phyloP scores from a whole-genome alignment of 1,140 invertebrate genomes.

The Sminthurinus signatus region DNA sequence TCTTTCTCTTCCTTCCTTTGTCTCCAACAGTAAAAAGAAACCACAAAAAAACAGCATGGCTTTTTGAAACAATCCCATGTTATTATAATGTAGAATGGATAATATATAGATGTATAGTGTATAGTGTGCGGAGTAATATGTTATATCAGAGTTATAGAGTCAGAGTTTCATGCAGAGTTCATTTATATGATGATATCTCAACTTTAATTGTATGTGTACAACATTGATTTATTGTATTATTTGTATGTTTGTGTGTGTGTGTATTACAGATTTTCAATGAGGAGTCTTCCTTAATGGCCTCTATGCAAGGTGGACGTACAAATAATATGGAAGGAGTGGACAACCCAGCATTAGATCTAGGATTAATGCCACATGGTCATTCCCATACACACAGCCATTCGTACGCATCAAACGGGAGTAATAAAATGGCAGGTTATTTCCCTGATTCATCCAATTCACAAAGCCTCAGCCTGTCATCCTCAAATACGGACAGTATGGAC shows the following conservation, averaged over 20 bases:
- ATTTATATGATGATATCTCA: no score
- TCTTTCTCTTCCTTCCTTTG: no score
- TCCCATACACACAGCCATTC: constrained; percentile 1
- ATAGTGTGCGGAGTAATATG: no score
- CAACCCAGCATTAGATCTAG: constrained; percentile 31
- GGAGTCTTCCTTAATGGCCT: constrained; percentile 33
- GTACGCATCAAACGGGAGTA: constrained; percentile 4
- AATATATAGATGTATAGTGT: background rate
- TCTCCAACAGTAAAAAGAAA: no score
- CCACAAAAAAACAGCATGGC: background rate
- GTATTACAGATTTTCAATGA: constrained; percentile 38
- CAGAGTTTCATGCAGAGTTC: no score
- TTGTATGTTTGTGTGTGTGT: no score
- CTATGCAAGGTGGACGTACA: constrained; percentile 26
- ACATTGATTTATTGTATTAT: no score
- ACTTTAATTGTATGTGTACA: no score
- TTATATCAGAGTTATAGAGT: no score
- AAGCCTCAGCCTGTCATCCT: constrained; percentile 37
- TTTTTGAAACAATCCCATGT: background rate
- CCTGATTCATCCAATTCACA: constrained; percentile 33
- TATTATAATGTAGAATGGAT: background rate
- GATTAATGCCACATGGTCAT: constrained; percentile 1
- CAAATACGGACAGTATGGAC: constrained; percentile 38
- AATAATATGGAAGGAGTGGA: constrained; percentile 30
- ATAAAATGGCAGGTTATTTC: constrained; percentile 31